Percentiles rank a stretch among this genome's conserved stretches.
These are phyloP conservation scores for Halcyon leucocephala DNA, from an alignment of 2,797 vertebrate genomes.

Conservation along the genomic window DNA sequence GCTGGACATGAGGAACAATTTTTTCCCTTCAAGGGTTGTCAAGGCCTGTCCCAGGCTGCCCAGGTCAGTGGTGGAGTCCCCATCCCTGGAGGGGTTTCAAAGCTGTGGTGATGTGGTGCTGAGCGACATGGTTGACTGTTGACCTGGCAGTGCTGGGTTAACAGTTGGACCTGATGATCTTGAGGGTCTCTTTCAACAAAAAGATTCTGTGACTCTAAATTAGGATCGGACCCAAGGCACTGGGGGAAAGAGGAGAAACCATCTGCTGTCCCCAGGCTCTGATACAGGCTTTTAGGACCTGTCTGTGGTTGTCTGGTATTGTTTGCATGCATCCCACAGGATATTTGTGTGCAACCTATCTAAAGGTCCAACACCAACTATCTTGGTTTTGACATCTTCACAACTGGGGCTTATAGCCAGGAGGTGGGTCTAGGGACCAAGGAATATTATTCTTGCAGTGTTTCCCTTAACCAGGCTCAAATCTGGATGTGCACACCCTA, in stretches of 20 bases:
- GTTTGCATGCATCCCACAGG: neutral
- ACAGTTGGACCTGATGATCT: neutral
- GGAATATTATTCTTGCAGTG: neutral
- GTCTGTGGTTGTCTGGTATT: neutral
- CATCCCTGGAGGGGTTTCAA: too few relatives aligned
- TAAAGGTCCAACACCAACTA: neutral
- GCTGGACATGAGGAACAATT: neutral
- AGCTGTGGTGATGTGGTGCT: neutral
- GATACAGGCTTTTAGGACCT: neutral
- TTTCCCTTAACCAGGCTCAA: neutral
- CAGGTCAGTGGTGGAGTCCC: neutral
- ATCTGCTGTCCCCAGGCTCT: neutral
- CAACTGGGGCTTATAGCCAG: rapidly evolving
- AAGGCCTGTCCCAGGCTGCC: neutral
- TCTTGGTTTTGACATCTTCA: neutral
- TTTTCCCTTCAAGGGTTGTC: neutral
- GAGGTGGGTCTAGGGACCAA: neutral
- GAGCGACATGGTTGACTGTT: neutral
- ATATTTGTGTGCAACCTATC: neutral
- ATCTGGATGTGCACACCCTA: neutral
- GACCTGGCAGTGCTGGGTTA: neutral
- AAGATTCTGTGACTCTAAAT: neutral
- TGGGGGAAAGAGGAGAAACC: neutral
- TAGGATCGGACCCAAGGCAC: neutral
- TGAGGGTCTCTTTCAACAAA: neutral